Evolutionary conservation across 37 sponge, comb jelly and placozoan species (phyloP).

Genomic region (Beroe forskalii): DNA sequence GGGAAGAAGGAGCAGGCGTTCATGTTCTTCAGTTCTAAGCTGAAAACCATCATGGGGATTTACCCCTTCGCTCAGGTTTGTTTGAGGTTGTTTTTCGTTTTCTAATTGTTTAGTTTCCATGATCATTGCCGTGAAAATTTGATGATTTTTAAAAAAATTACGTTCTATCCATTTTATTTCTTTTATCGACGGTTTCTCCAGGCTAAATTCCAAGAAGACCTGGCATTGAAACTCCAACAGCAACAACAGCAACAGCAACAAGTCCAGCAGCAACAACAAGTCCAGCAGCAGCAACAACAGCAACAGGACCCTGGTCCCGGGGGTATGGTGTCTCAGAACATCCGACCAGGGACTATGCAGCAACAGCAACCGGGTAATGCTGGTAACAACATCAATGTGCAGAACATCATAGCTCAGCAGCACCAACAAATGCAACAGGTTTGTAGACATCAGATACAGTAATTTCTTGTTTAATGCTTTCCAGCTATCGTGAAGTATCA

Average conservation of each 20-base stretch:
- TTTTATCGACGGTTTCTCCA: neutral
- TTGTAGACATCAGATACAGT: too few relatives aligned
- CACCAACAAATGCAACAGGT: neutral
- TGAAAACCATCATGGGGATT: constrained; percentile 38
- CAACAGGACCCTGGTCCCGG: neutral
- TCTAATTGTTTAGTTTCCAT: neutral
- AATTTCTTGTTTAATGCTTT: too few relatives aligned
- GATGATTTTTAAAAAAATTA: too few relatives aligned
- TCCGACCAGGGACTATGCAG: neutral
- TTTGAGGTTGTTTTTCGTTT: neutral
- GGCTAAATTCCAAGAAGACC: constrained; percentile 52
- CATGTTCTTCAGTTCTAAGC: constrained; percentile 25
- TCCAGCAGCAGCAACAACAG: constrained; percentile 46
- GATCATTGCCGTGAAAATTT: too few relatives aligned
- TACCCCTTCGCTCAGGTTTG: constrained; percentile 29
- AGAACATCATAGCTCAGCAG: constrained; percentile 41
- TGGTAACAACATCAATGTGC: neutral
- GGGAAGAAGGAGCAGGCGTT: constrained; percentile 21
- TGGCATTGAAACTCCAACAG: constrained; percentile 9
- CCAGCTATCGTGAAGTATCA: too few relatives aligned
- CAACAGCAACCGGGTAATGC: neutral
- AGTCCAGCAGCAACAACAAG: neutral
- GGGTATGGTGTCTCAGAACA: neutral
- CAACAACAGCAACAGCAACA: constrained; percentile 43
- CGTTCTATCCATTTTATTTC: neutral